Percentiles rank a stretch among this genome's conserved stretches.
phyloP scores from a whole-genome alignment of 2,113 vertebrate species.

The Eupsittula cactorum region DNA sequence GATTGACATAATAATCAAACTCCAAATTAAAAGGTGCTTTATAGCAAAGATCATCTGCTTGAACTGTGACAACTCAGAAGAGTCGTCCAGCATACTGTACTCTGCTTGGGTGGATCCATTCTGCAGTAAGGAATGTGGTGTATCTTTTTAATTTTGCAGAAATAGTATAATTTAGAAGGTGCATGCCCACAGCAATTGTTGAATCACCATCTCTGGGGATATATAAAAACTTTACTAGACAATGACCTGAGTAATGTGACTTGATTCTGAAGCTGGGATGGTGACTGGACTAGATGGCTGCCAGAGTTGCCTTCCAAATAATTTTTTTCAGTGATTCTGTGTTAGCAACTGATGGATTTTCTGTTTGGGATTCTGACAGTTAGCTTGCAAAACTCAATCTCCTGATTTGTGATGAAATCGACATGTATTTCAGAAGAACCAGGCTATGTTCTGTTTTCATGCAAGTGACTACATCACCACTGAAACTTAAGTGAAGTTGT shows the following conservation, averaged over 20 bases:
- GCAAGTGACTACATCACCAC: neutral
- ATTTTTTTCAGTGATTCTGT: neutral
- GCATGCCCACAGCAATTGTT: neutral
- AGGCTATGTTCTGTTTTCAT: neutral
- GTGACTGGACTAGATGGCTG: neutral
- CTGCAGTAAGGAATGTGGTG: fast-evolving
- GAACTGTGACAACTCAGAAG: neutral
- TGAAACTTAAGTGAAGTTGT: neutral
- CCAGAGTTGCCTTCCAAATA: neutral
- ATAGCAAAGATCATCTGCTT: neutral
- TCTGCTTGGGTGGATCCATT: neutral
- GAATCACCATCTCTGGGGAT: neutral
- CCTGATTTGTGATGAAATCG: neutral
- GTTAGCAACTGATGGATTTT: neutral
- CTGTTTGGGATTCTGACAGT: neutral
- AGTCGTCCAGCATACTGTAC: fast-evolving
- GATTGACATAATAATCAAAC: neutral
- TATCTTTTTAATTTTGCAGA: neutral
- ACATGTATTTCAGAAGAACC: neutral
- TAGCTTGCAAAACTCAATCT: neutral
- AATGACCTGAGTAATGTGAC: neutral
- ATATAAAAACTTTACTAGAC: neutral
- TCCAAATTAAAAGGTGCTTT: neutral
- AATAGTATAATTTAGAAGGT: neutral
- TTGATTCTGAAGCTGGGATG: neutral